Evolutionary conservation across 2,113 vertebrate genomes (phyloP), one percentile per base, ranked within the genome.

Genomic region (Sapayoa aenigma): DNA sequence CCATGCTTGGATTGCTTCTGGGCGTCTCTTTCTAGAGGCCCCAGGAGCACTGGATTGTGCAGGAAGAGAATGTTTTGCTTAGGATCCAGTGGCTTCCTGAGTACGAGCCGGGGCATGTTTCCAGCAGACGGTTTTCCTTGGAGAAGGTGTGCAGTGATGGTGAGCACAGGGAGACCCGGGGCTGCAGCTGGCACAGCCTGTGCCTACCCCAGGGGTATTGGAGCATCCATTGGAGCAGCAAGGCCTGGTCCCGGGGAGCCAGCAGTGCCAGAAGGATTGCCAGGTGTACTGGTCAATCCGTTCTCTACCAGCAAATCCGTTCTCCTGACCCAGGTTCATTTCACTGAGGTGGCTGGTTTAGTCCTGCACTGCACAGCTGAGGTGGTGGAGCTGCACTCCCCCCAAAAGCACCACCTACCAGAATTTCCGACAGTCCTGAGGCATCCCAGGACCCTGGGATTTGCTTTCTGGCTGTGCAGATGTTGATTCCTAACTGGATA

Each of bases 121-220:
- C 30, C 30, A 63, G 59, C 8, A 62, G 44, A 11, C 28, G 14
- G 25, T 7, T 88, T 77, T 55, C 19, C 42, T 28, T 15, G 74
- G 33, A 67, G 65, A 30, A 5, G 14, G 17, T 16, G 56, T 24
- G 73, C 59, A 53, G 75, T 21, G 60, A 11, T 13, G 42, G 25
- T 30, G 58, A 73, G 20, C 46, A n/a, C 14, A 41, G 60, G 42
- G 42, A 44, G 59, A 41, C 41, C 11, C 41, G 41, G 41, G 59
- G 15, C 35, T 78, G 55, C 6, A 42, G 65, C n/a, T 44, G 74
- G 59, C 33, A 30, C 27, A 42, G 49, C 14, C 46, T 23, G 35
- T 5, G 65, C 66, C 1, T 5, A 19, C 6, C 37, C 31, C 3
- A 0, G 42, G 60, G 42, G 44, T 18, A 14, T 0, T 20, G 24